phyloP scores from a whole-genome alignment of 2,797 vertebrate species.

The Meriones psammophilus region DNA sequence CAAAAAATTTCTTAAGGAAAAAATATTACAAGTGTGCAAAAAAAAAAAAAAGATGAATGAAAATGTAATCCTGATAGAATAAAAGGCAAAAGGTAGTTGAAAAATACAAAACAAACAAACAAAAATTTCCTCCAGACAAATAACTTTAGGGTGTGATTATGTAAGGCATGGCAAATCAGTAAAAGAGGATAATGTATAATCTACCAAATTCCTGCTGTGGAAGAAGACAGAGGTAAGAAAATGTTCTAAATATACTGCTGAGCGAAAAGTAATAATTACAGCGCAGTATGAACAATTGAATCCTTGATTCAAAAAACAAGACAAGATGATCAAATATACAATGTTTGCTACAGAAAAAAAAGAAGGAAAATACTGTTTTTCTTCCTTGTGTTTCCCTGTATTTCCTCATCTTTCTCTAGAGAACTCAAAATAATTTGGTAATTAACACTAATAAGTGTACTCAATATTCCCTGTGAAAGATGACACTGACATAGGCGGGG shows the following conservation, averaged over 20 bases:
- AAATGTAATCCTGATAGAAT: not conserved
- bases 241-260: not conserved
- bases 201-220: not conserved
- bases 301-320: not conserved
- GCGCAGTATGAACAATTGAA: not conserved
- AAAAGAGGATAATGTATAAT: not conserved
- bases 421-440: not conserved
- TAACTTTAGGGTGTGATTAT: not conserved
- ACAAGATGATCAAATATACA: not conserved
- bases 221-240: not conserved
- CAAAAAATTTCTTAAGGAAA: not conserved
- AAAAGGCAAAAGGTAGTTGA: not conserved
- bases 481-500: not conserved
- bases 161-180: not conserved
- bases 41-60: not conserved
- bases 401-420: slow-evolving; percentile 18
- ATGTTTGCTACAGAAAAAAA: slow-evolving; percentile 28
- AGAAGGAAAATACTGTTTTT: not conserved
- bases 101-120: not conserved
- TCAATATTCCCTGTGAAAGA: not conserved
- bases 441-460: not conserved
- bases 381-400: not conserved
- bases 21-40: not conserved
- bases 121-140: not conserved
- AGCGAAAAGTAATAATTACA: not conserved